Evolutionary conservation across 2,113 vertebrate genomes (phyloP).

Genomic region (Pagrus major): DNA sequence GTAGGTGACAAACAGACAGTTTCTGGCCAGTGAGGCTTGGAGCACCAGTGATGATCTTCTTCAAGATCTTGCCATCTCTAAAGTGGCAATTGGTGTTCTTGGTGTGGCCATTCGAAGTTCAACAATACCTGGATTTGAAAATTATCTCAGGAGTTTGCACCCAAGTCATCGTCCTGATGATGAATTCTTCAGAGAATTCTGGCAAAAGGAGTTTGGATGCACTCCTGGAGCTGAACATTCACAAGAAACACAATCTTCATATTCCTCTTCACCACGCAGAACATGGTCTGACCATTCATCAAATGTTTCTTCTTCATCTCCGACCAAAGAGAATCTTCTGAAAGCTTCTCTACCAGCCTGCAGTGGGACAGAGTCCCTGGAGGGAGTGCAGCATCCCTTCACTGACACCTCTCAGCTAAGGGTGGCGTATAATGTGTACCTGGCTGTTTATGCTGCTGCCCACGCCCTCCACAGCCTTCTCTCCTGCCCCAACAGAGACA

Average conservation of each 20-base stretch:
- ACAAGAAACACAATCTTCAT: background rate
- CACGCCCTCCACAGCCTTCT: slow-evolving; percentile 82
- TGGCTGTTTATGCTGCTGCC: slow-evolving; percentile 84
- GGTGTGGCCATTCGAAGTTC: slow-evolving; percentile 83
- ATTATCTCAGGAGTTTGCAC: slow-evolving; percentile 71
- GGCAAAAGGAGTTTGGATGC: slow-evolving; percentile 78
- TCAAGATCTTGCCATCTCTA: slow-evolving; percentile 50
- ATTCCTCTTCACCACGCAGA: background rate
- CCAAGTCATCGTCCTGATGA: slow-evolving; percentile 68
- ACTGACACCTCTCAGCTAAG: slow-evolving; percentile 81
- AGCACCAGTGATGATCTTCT: slow-evolving; percentile 79
- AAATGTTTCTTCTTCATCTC: slow-evolving; percentile 6
- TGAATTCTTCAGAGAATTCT: slow-evolving; percentile 73
- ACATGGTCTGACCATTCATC: no score
- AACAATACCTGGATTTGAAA: slow-evolving; percentile 77
- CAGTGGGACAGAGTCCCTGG: slow-evolving; percentile 80
- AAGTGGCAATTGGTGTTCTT: slow-evolving; percentile 78
- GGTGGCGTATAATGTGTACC: slow-evolving; percentile 83
- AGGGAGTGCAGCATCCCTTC: slow-evolving; percentile 71
- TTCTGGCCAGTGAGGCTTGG: slow-evolving; percentile 85
- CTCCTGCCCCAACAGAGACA: slow-evolving; percentile 63
- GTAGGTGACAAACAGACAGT: slow-evolving; percentile 81
- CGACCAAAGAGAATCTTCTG: background rate
- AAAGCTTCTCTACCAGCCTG: slow-evolving; percentile 67
- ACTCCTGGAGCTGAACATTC: slow-evolving; percentile 11